Conservation (phyloP, 2,113 vertebrate species). For the Marmota flaviventris region DNA sequence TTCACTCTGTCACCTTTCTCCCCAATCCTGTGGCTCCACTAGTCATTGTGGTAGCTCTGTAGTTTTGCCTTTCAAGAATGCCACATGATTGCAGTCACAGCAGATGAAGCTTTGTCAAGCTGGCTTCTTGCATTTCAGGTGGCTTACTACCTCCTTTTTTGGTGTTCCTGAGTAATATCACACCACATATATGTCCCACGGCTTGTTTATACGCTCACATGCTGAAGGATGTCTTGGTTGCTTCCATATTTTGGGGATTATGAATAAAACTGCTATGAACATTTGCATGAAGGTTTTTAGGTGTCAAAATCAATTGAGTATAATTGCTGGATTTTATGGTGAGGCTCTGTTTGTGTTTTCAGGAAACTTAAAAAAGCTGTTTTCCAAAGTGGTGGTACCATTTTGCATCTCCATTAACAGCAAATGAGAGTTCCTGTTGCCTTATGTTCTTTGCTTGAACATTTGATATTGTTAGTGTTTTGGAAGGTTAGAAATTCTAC, state of each 20-base stretch:
- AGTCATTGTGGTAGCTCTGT: not conserved
- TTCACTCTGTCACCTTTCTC: not conserved
- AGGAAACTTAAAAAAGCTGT: not conserved
- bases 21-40: not conserved
- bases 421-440: not conserved
- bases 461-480: not conserved
- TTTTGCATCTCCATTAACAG: not conserved
- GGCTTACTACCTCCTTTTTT: not conserved
- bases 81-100: not conserved
- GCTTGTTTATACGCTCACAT: not conserved
- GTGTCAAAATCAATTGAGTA: not conserved
- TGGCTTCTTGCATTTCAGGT: not conserved
- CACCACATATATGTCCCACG: accelerated
- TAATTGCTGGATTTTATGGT: not conserved
- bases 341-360: not conserved
- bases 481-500: not conserved
- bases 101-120: not conserved
- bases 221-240: not conserved
- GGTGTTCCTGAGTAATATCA: not conserved
- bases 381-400: not conserved
- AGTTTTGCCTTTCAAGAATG: not conserved
- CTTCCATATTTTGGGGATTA: not conserved
- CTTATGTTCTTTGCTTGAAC: not conserved
- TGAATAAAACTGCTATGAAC: not conserved
- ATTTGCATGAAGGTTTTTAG: not conserved